These are phyloP conservation scores for Leucophenga varia DNA, from an alignment of 1,140 invertebrate species.

Conservation along the genomic window DNA sequence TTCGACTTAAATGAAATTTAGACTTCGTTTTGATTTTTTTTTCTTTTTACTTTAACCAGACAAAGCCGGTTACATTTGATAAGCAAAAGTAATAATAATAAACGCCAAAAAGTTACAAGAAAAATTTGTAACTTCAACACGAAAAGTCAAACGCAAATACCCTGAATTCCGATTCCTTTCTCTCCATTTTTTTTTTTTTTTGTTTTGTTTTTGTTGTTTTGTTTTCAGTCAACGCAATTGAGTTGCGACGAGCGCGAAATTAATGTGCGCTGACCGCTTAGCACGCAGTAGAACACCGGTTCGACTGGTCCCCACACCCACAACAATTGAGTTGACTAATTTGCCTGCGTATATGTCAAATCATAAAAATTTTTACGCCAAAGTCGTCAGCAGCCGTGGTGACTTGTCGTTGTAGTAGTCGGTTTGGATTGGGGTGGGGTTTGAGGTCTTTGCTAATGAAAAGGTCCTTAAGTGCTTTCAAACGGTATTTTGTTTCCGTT, in stretches of 20 bases:
- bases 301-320: background rate
- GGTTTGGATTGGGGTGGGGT: too few species aligned
- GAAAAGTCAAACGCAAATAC: too few species aligned
- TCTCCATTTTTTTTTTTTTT: too few species aligned
- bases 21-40: too few species aligned
- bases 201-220: too few species aligned
- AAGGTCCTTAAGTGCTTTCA: constrained; percentile 54
- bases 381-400: background rate
- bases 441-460: constrained; percentile 49
- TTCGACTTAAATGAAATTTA: too few species aligned
- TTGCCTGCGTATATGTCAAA: constrained; percentile 54
- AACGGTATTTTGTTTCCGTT: constrained; percentile 54
- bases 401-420: constrained; percentile 3
- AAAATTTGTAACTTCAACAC: constrained; percentile 28
- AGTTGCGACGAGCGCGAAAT: background rate
- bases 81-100: constrained; percentile 5
- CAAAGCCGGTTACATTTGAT: too few species aligned
- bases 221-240: background rate
- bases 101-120: constrained; percentile 7
- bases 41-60: too few species aligned
- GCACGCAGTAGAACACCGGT: background rate
- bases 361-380: constrained; percentile 38
- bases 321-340: constrained; percentile 35
- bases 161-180: too few species aligned
- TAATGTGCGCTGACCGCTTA: too few species aligned